phyloP scores from a whole-genome alignment of 2,888 invertebrate genomes.

The Eilema depressum region DNA sequence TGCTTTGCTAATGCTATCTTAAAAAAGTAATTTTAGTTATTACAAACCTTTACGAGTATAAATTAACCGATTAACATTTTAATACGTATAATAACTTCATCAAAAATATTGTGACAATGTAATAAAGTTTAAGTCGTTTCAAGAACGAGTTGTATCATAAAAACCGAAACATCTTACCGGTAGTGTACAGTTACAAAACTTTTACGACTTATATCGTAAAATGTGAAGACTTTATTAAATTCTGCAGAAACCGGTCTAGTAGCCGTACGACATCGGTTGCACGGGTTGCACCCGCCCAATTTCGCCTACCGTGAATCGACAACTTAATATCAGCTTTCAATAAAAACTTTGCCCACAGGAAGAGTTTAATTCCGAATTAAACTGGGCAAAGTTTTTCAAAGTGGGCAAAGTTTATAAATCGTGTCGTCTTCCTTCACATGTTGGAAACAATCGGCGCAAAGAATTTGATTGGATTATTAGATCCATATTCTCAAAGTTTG shows the following conservation, averaged over 20 bases:
- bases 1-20: too few species aligned
- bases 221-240: constrained; percentile 72
- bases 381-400: constrained; percentile 34
- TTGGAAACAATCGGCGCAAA: background rate
- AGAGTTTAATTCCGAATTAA: too few species aligned
- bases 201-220: constrained; percentile 74
- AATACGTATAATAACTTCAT: constrained; percentile 17
- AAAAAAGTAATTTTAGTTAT: background rate
- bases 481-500: constrained; percentile 6
- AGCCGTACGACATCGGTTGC: constrained; percentile 29
- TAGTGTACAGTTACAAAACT: constrained; percentile 55
- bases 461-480: background rate
- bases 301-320: constrained; percentile 24
- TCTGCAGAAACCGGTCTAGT: constrained; percentile 58
- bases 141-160: constrained; percentile 41
- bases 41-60: background rate
- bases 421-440: background rate
- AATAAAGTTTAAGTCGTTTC: constrained; percentile 32
- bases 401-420: constrained; percentile 23
- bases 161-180: constrained; percentile 58
- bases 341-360: constrained; percentile 39
- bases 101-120: constrained; percentile 20
- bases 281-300: constrained; percentile 27
- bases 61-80: constrained; percentile 8
- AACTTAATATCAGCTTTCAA: constrained; percentile 47